Evolutionary conservation across 2,113 vertebrate genomes (phyloP).

Genomic region (Suricata suricatta): DNA sequence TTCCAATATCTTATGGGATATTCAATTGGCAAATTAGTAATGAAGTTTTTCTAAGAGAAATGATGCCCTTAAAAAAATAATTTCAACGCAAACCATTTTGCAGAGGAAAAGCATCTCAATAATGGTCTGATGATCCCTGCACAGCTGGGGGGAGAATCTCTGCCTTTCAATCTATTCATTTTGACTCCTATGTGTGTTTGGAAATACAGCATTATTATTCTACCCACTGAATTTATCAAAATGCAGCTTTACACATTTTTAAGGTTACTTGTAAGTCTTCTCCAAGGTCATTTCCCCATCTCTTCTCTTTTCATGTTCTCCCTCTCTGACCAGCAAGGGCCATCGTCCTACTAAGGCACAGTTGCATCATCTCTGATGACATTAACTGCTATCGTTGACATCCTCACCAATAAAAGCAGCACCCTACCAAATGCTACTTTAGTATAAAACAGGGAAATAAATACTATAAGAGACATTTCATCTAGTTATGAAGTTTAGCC

Average conservation of each 20-base stretch:
- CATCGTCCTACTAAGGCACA: not conserved
- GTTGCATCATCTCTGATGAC: not conserved
- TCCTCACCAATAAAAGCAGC: not conserved
- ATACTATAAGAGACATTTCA: not conserved
- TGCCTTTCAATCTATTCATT: slow-evolving; percentile 56
- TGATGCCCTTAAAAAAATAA: slow-evolving; percentile 71
- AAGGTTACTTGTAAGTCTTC: slow-evolving; percentile 45
- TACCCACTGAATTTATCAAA: slow-evolving; percentile 57
- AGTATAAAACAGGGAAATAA: not conserved
- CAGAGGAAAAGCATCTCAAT: slow-evolving; percentile 60
- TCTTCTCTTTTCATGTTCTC: not conserved
- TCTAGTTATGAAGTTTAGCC: not conserved
- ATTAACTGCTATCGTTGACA: not conserved
- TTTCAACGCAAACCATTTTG: slow-evolving; percentile 63
- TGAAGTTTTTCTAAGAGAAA: slow-evolving; percentile 71
- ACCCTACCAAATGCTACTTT: not conserved
- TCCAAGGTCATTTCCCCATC: slow-evolving; percentile 31
- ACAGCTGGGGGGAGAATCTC: slow-evolving; percentile 66
- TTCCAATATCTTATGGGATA: slow-evolving; percentile 53
- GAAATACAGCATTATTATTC: slow-evolving; percentile 51
- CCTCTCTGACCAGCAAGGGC: not conserved
- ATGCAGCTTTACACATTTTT: slow-evolving; percentile 58
- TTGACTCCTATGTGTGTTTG: slow-evolving; percentile 57
- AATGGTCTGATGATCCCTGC: slow-evolving; percentile 52
- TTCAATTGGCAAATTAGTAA: slow-evolving; percentile 76